Base-by-base conservation (phyloP, 2,797 vertebrate genomes). In the Hypotaenidia philippensis region DNA sequence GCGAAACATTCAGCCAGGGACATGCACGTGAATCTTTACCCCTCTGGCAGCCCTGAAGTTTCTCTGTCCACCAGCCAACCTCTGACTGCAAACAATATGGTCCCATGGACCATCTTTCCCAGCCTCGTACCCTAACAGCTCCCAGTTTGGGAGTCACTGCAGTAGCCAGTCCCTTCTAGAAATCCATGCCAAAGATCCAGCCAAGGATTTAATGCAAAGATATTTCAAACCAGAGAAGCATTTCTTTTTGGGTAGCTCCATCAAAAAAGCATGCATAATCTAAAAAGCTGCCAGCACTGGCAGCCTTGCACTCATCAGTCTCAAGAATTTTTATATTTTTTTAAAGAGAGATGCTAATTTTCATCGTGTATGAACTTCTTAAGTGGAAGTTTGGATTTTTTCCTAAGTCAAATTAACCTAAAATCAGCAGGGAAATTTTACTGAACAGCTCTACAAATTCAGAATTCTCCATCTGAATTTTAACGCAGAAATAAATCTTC, bases 341-440 rank as follows among this genome's bases (percentile, higher is more conserved):
- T 75, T 13, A 6, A 22, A 41, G 60, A 63, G 47, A 68, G 49
- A 60, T 64, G 61, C 50, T 80, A 56, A 82, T 82, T 89, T 57
- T 66, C 63, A 70, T 56, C 44, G 21, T 26, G 59, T 23, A 74
- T 56, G 7, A 70, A 61, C 85, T 94, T 95, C 87, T 88, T n/a
- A 88, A 81, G 59, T 36, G 36, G 21, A 96, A 81, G 38, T 29
- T 29, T 55, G 32, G 25, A 63, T 69, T 72, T 89, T 89, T 85
- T 89, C 76, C 41, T 32, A 81, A 92, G 31, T 52, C 66, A 84
- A 82, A 70, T 74, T 85, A 80, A 87, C 65, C 69, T 89, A 83
- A 96, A 89, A 93, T 49, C 72, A 87, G 44, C 34, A 83, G 69
- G 70, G 61, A 61, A 85, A 90, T 36, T 78, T 66, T 78, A 87